Evolutionary conservation across 2,797 vertebrate genomes (phyloP).

Genomic region (Cynopterus sphinx): DNA sequence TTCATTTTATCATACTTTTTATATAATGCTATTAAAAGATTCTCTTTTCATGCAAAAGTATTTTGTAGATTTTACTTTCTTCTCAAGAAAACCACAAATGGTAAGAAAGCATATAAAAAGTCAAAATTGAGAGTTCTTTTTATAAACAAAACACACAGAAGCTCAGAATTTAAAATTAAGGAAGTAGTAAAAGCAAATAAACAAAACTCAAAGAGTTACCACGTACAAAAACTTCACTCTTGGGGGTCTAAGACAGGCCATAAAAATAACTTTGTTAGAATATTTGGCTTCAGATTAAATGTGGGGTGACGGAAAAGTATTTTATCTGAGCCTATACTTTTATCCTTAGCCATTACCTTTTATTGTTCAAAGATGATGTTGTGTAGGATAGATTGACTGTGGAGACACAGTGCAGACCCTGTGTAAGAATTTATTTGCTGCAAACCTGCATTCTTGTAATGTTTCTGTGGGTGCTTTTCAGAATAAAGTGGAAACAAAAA

Average conservation of each 20-base stretch:
- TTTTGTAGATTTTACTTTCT: background rate
- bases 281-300: slow-evolving; percentile 43
- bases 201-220: background rate
- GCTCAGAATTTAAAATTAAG: slow-evolving; percentile 61
- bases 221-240: background rate
- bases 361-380: slow-evolving; percentile 71
- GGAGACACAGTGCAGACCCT: slow-evolving; percentile 74
- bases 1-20: background rate
- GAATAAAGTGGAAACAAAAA: slow-evolving; percentile 85
- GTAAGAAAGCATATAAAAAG: background rate
- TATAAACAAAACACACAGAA: background rate
- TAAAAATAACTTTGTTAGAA: background rate
- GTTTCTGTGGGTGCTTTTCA: slow-evolving; percentile 80
- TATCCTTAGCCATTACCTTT: slow-evolving; percentile 67
- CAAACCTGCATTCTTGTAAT: slow-evolving; percentile 79
- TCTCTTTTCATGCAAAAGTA: background rate
- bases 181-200: slow-evolving; percentile 42
- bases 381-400: slow-evolving; percentile 60
- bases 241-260: background rate
- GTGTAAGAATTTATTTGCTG: slow-evolving; percentile 81
- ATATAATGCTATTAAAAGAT: background rate
- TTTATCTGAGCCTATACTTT: slow-evolving; percentile 47
- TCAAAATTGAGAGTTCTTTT: background rate
- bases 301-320: background rate
- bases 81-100: background rate